Evolutionary conservation across 2,113 vertebrate species (phyloP).

Genomic region (Aptenodytes patagonicus): DNA sequence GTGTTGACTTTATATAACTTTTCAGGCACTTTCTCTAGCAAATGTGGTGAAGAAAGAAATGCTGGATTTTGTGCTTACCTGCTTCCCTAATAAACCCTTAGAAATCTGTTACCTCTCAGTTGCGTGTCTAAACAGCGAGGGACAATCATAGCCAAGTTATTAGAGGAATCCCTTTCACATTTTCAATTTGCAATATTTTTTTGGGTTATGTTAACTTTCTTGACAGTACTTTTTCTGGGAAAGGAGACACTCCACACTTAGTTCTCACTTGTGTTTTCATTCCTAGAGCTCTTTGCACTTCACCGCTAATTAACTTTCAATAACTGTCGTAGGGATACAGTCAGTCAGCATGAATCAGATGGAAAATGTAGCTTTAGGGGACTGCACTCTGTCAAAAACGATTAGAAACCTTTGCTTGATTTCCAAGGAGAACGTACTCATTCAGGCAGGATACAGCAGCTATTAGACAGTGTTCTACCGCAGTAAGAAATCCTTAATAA

Average conservation of each 20-base stretch:
- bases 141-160: background rate
- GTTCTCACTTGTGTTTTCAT: conserved; percentile 47
- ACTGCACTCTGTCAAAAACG: conserved; percentile 31
- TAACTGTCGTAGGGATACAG: conserved; percentile 47
- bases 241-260: conserved; percentile 8
- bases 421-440: background rate
- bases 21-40: background rate
- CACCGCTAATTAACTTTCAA: conserved; percentile 59
- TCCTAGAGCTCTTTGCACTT: conserved; percentile 61
- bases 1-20: conserved; percentile 2
- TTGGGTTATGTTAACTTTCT: background rate
- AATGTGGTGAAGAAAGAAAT: background rate
- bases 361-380: conserved; percentile 52
- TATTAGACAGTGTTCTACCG: background rate
- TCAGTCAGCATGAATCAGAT: conserved; percentile 65
- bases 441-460: conserved; percentile 35
- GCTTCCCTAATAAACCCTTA: background rate
- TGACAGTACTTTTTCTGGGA: background rate
- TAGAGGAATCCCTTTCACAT: background rate
- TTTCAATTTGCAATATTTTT: background rate
- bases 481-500: background rate
- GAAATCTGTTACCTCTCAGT: background rate
- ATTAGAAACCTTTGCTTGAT: conserved; percentile 46
- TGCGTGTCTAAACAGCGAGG: background rate
- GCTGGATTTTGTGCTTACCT: background rate